Conservation (phyloP, 1,140 invertebrate genomes). For the Druon quercuslanigerum region DNA sequence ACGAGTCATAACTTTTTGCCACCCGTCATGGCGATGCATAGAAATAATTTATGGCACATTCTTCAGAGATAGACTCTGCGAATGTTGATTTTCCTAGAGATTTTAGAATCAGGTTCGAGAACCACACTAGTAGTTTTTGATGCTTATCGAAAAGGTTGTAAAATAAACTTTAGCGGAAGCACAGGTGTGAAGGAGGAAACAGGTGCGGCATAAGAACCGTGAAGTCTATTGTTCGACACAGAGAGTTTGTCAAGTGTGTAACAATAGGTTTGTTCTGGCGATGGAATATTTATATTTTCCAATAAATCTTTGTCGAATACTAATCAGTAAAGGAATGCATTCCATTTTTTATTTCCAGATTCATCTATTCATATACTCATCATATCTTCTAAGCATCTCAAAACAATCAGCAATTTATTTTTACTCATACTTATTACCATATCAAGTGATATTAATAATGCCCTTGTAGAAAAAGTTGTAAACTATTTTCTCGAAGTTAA, state of each 20-base stretch:
- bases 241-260: slow-evolving; percentile 25
- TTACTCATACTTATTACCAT: no score
- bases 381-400: no score
- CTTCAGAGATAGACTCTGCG: slow-evolving; percentile 1
- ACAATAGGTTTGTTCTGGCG: slow-evolving; percentile 24
- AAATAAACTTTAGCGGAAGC: slow-evolving; percentile 28
- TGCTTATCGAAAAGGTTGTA: slow-evolving; percentile 13
- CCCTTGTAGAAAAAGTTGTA: no score
- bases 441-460: no score
- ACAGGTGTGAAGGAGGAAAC: slow-evolving; percentile 26
- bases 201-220: slow-evolving; percentile 31
- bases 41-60: slow-evolving; percentile 7
- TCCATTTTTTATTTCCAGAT: no score
- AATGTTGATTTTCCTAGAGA: slow-evolving; percentile 23
- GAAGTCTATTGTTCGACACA: slow-evolving; percentile 26
- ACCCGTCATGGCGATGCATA: slow-evolving; percentile 1
- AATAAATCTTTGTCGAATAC: slow-evolving; percentile 22
- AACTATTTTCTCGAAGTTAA: no score
- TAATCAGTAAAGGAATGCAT: not conserved
- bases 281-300: slow-evolving; percentile 16
- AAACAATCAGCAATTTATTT: no score
- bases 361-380: no score
- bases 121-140: slow-evolving; percentile 13
- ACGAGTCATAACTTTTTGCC: not conserved
- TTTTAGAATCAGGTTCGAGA: slow-evolving; percentile 21